A percentile compares a stretch with the other conserved stretches of the same genome.
phyloP scores from a whole-genome alignment of 2,797 vertebrate genomes.

The Tapirus indicus region DNA sequence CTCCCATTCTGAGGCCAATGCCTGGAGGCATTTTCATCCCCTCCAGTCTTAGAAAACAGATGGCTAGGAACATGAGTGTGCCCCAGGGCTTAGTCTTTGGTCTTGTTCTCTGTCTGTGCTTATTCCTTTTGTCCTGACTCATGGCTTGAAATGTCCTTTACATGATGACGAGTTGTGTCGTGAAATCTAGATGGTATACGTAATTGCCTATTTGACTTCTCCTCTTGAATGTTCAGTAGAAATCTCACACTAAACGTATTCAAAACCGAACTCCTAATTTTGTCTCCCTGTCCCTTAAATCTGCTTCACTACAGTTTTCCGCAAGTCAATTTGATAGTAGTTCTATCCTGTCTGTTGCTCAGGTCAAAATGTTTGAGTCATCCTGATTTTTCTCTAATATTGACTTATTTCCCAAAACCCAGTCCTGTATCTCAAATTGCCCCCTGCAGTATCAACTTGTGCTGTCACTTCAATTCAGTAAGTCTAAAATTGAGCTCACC shows the following conservation, averaged over 20 bases:
- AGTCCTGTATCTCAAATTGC: background rate
- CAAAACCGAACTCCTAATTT: background rate
- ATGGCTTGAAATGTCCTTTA: background rate
- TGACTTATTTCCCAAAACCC: background rate
- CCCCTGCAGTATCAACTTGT: background rate
- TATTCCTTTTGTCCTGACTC: background rate
- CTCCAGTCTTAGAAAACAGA: background rate
- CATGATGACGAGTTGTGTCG: background rate
- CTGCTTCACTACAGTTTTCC: background rate
- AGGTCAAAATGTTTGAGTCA: background rate
- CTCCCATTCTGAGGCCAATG: background rate
- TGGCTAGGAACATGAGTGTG: too few species aligned
- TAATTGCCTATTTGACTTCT: background rate
- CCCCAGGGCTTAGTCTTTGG: background rate
- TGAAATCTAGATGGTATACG: background rate
- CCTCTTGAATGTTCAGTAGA: background rate
- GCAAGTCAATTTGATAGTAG: background rate
- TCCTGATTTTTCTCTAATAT: background rate
- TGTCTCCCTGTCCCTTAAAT: background rate
- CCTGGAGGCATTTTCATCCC: background rate
- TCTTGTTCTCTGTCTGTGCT: background rate
- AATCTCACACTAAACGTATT: background rate
- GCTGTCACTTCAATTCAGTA: background rate
- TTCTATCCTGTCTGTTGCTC: background rate
- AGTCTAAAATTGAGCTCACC: background rate